phyloP scores from a whole-genome alignment of 2,113 vertebrate genomes.

The Plectropomus leopardus region DNA sequence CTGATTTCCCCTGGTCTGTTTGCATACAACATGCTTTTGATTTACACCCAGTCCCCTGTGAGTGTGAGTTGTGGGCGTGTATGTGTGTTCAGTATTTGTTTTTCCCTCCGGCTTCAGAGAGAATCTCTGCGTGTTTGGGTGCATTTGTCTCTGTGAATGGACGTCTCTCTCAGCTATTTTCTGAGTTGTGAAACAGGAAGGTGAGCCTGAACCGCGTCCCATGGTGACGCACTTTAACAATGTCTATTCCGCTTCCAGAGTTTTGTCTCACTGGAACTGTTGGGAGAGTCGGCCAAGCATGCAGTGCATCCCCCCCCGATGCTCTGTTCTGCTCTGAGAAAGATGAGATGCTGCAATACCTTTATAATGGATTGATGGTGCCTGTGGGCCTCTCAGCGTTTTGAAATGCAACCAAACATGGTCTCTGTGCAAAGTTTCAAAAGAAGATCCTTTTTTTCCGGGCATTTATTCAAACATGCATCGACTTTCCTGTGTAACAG shows the following conservation, averaged over 20 bases:
- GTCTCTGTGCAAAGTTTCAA: slow-evolving; percentile 53
- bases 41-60: slow-evolving; percentile 66
- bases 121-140: slow-evolving; percentile 40
- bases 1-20: slow-evolving; percentile 62
- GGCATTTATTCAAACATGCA: slow-evolving; percentile 64
- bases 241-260: slow-evolving; percentile 69
- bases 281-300: slow-evolving; percentile 53
- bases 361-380: slow-evolving; percentile 68
- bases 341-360: slow-evolving; percentile 73
- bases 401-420: slow-evolving; percentile 73
- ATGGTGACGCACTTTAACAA: slow-evolving; percentile 54
- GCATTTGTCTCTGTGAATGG: slow-evolving; percentile 42
- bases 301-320: slow-evolving; percentile 29
- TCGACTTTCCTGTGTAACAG: slow-evolving; percentile 40
- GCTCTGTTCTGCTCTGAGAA: slow-evolving; percentile 45
- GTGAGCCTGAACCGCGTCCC: slow-evolving; percentile 56
- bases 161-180: slow-evolving; percentile 47
- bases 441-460: slow-evolving; percentile 60
- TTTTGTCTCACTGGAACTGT: slow-evolving; percentile 58
- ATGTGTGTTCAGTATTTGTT: slow-evolving; percentile 43
- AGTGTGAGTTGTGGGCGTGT: not conserved
- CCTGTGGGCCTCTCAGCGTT: slow-evolving; percentile 60
- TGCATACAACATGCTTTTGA: slow-evolving; percentile 64
- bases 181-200: slow-evolving; percentile 69
- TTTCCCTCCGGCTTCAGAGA: slow-evolving; percentile 40